Conservation (phyloP, 2,888 invertebrate genomes). For the Yponomeuta malinellus region DNA sequence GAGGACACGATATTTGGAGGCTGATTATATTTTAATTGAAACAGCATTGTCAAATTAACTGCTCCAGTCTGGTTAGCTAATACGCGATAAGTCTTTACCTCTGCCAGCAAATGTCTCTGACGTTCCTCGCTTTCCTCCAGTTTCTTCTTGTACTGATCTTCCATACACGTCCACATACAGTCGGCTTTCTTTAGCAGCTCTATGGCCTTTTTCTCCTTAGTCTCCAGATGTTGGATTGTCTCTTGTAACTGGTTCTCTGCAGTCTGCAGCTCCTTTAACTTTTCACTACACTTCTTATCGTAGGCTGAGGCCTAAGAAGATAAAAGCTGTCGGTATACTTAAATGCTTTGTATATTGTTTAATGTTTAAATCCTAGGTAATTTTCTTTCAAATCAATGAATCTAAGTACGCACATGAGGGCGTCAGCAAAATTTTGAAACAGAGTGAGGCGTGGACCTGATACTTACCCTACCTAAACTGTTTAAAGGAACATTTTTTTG, state of each 20-base stretch:
- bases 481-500: no score
- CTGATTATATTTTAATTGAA: no score
- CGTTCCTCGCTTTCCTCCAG: constrained; percentile 43
- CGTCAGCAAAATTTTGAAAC: no score
- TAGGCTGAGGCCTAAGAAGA: constrained; percentile 41
- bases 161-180: constrained; percentile 73
- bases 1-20: no score
- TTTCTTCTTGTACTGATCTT: constrained; percentile 59
- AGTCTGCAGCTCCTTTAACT: constrained; percentile 65
- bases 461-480: no score
- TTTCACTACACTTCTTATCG: constrained; percentile 47
- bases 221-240: constrained; percentile 75
- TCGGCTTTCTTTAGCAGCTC: constrained; percentile 74
- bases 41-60: no score
- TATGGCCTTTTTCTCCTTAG: constrained; percentile 73
- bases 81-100: neutral
- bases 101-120: constrained; percentile 32
- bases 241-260: constrained; percentile 69
- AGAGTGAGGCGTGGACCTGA: no score
- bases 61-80: no score
- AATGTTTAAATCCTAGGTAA: no score
- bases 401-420: no score
- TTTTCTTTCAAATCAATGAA: no score
- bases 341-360: no score
- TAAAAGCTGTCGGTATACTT: neutral